Conservation (phyloP, 2,113 vertebrate genomes). For the Petrocephalus zakoni region DNA sequence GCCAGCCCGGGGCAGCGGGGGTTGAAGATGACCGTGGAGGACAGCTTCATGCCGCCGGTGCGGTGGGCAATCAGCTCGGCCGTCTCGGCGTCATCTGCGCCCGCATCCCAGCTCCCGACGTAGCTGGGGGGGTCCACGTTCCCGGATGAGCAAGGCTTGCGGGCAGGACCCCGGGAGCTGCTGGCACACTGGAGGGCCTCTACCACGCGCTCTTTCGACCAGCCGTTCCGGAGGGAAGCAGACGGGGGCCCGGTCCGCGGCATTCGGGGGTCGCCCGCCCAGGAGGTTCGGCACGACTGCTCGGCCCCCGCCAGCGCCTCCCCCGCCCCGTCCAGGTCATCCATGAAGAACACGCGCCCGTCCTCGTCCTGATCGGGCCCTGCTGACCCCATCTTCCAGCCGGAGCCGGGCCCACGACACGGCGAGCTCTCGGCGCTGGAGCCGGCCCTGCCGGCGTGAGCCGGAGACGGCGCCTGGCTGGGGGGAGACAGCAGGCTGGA, state of each 20-base stretch:
- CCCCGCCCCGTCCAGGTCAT: slow-evolving; percentile 74
- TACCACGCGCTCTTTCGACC: slow-evolving; percentile 45
- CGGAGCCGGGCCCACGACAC: slow-evolving; percentile 39
- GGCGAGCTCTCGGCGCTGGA: slow-evolving; percentile 70
- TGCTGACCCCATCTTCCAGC: slow-evolving; percentile 37
- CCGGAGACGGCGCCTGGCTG: slow-evolving; percentile 79
- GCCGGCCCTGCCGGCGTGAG: slow-evolving; percentile 58
- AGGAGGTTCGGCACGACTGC: slow-evolving; percentile 38
- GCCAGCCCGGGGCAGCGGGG: slow-evolving; percentile 73
- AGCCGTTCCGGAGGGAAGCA: slow-evolving; percentile 46
- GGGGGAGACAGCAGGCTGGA: slow-evolving; percentile 89
- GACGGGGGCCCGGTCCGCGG: slow-evolving; percentile 29
- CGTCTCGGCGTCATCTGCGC: slow-evolving; percentile 62
- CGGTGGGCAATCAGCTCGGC: slow-evolving; percentile 89
- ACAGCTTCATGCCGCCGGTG: slow-evolving; percentile 95
- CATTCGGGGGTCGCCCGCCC: slow-evolving; percentile 39
- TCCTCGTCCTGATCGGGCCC: slow-evolving; percentile 63
- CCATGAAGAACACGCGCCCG: slow-evolving; percentile 90
- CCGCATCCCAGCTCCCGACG: slow-evolving; percentile 76
- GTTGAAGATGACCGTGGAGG: slow-evolving; percentile 95
- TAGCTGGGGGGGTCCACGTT: slow-evolving; percentile 58
- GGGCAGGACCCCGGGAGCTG: slow-evolving; percentile 49
- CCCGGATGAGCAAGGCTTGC: slow-evolving; percentile 37
- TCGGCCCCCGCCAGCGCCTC: slow-evolving; percentile 58
- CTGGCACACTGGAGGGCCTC: slow-evolving; percentile 48